Percentiles rank a stretch among this genome's conserved stretches.
phyloP scores from a whole-genome alignment of 2,888 invertebrate species.

The Coremacera marginata region DNA sequence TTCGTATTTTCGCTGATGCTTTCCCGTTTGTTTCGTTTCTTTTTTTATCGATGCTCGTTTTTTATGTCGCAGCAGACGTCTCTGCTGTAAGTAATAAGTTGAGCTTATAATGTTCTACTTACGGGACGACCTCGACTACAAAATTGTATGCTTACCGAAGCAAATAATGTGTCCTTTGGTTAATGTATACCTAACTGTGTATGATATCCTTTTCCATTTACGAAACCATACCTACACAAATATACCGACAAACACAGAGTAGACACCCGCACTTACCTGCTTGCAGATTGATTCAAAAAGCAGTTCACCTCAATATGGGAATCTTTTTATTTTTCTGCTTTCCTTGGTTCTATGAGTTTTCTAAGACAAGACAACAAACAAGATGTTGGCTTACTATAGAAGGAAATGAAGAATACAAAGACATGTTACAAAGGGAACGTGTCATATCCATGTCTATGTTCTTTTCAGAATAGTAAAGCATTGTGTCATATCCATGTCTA shows the following conservation, averaged over 20 bases:
- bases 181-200: slow-evolving; percentile 18
- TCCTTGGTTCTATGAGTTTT: not conserved
- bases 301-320: too few species aligned
- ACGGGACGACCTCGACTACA: slow-evolving; percentile 30
- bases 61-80: slow-evolving; percentile 8
- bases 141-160: slow-evolving; percentile 43
- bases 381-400: slow-evolving; percentile 1
- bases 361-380: slow-evolving; percentile 8
- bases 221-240: not conserved
- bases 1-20: not conserved
- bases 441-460: too few species aligned
- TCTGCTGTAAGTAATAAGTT: too few species aligned
- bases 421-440: not conserved
- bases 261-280: not conserved
- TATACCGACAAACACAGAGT: not conserved
- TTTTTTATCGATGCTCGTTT: slow-evolving; percentile 34
- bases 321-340: not conserved
- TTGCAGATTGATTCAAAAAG: not conserved
- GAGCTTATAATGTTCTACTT: slow-evolving; percentile 26
- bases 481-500: too few species aligned
- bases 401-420: not conserved
- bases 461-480: not conserved
- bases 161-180: slow-evolving; percentile 38
- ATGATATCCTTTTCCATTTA: slow-evolving; percentile 13
- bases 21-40: slow-evolving; percentile 1